Percentiles rank a stretch among this genome's conserved stretches.
Conservation (phyloP, 92 coral and sea anemone genomes). For the Zoanthus solanderi region DNA sequence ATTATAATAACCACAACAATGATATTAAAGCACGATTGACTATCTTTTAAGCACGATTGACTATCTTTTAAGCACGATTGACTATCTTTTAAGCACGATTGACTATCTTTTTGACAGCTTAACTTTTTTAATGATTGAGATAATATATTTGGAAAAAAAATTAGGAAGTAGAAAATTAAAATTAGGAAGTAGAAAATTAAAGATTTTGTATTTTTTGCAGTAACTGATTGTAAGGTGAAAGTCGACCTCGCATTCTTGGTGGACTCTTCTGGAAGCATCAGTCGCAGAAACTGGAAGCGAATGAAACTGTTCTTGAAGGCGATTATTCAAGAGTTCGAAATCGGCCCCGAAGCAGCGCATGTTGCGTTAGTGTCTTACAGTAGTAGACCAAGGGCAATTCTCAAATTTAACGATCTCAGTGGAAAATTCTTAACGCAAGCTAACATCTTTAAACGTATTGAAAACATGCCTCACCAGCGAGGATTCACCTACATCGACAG, state of each 20-base stretch:
- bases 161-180: no score
- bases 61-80: no score
- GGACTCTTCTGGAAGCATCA: constrained; percentile 48
- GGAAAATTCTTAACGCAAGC: constrained; percentile 6
- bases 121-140: no score
- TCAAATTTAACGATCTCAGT: constrained; percentile 21
- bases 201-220: neutral
- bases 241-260: constrained; percentile 36
- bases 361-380: constrained; percentile 32
- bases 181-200: no score
- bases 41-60: no score
- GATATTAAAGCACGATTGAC: no score
- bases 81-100: no score
- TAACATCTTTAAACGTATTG: constrained; percentile 6
- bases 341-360: constrained; percentile 45
- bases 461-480: constrained; percentile 30
- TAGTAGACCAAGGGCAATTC: constrained; percentile 8
- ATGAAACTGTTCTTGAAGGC: constrained; percentile 40
- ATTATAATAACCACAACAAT: no score
- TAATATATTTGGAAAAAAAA: no score
- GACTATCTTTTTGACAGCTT: no score
- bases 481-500: constrained; percentile 37
- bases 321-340: constrained; percentile 20
- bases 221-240: constrained; percentile 35
- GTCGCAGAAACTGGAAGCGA: constrained; percentile 48